Conservation (phyloP, 2,888 invertebrate genomes). For the Chouioia cunea region DNA sequence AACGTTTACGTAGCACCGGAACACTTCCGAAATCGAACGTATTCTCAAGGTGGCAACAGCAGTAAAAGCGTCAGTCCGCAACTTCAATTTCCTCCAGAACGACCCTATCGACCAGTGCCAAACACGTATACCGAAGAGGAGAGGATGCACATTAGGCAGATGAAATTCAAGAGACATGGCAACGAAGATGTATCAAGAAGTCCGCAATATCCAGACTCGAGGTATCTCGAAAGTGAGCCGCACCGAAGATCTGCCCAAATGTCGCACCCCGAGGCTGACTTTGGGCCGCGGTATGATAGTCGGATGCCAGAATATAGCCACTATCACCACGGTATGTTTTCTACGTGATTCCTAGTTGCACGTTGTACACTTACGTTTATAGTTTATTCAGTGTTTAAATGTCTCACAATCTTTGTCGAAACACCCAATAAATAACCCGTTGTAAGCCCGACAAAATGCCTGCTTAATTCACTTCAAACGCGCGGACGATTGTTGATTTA, state of each 20-base stretch:
- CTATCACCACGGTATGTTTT: constrained; percentile 48
- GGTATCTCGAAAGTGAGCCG: constrained; percentile 55
- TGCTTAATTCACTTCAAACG: no score
- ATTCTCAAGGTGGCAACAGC: constrained; percentile 63
- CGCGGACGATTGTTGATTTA: no score
- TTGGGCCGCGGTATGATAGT: constrained; percentile 53
- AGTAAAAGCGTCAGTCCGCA: constrained; percentile 48
- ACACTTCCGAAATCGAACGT: constrained; percentile 62
- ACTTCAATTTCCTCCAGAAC: constrained; percentile 56
- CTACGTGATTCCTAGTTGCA: neutral
- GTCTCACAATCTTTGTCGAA: neutral
- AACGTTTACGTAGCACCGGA: constrained; percentile 64
- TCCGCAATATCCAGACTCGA: constrained; percentile 54
- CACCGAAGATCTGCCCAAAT: constrained; percentile 52
- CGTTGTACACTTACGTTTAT: neutral
- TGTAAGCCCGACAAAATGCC: no score
- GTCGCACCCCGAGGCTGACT: constrained; percentile 54
- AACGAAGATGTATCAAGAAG: constrained; percentile 51
- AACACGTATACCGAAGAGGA: constrained; percentile 64
- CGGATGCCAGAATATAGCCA: constrained; percentile 52
- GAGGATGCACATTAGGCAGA: constrained; percentile 57
- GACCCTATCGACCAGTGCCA: constrained; percentile 58
- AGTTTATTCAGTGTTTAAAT: no score
- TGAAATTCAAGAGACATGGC: constrained; percentile 55
- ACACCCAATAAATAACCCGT: neutral